phyloP scores from a whole-genome alignment of 2,797 vertebrate species.

The Tragopan temminckii region DNA sequence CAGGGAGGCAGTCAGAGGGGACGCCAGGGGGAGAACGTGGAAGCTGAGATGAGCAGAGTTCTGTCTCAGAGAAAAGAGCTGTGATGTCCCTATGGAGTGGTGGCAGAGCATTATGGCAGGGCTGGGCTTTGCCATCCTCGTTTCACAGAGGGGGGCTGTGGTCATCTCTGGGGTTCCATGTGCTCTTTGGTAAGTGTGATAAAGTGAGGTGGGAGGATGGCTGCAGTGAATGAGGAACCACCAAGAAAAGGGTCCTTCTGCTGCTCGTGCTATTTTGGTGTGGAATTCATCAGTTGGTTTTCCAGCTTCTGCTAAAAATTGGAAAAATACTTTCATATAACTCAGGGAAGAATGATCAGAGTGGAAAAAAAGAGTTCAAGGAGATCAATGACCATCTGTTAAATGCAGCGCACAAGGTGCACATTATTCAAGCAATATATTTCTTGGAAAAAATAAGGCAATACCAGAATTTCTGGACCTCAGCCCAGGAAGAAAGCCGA shows the following conservation, averaged over 20 bases:
- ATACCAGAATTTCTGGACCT: not conserved
- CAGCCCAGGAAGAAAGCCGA: conserved; percentile 18
- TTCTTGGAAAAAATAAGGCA: not conserved
- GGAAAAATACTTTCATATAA: not conserved
- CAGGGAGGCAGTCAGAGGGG: not conserved
- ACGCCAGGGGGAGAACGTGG: not conserved
- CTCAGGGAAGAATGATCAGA: not conserved
- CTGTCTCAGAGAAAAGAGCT: not conserved
- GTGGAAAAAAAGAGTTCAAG: not conserved
- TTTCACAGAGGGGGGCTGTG: not conserved
- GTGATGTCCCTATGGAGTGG: accelerated
- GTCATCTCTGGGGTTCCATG: not conserved
- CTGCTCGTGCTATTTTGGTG: not conserved
- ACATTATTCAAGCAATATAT: not conserved
- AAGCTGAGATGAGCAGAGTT: not conserved
- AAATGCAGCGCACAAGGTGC: conserved; percentile 12
- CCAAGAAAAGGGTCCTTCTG: not conserved
- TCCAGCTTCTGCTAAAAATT: not conserved
- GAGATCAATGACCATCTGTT: not conserved
- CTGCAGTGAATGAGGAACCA: not conserved
- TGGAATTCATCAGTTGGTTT: not conserved
- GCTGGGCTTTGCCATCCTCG: not conserved
- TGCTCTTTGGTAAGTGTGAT: not conserved
- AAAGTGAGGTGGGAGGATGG: not conserved
- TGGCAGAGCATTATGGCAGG: not conserved